Evolutionary conservation across 1,140 invertebrate species (phyloP).

Genomic region (Drosophila carrolli): DNA sequence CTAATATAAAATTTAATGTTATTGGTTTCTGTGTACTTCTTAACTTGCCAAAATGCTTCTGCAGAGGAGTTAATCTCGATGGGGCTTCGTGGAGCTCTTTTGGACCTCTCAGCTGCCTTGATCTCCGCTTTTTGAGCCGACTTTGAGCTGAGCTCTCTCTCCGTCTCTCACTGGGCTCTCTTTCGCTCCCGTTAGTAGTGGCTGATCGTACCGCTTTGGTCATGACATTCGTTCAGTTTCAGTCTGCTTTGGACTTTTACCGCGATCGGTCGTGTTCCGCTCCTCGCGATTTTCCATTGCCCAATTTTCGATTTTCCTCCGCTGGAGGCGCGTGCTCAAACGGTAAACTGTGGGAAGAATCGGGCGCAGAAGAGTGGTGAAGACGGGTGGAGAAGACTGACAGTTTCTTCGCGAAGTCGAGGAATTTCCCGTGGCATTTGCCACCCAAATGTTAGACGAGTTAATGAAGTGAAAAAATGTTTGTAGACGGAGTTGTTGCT

Average conservation of each 20-base stretch:
- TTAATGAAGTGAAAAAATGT: constrained; percentile 80
- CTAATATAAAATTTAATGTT: too few species aligned
- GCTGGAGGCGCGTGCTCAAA: constrained; percentile 50
- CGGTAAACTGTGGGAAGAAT: constrained; percentile 46
- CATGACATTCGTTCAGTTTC: constrained; percentile 79
- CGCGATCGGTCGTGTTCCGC: constrained; percentile 61
- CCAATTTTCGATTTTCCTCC: constrained; percentile 5
- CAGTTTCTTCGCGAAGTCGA: constrained; percentile 17
- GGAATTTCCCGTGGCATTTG: constrained; percentile 69
- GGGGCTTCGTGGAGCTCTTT: constrained; percentile 5
- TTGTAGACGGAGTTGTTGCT: constrained; percentile 44
- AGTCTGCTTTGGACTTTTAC: constrained; percentile 75
- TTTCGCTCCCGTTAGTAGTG: constrained; percentile 12
- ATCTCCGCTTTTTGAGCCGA: constrained; percentile 18
- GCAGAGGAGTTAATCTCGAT: constrained; percentile 25
- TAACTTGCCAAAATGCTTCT: constrained; percentile 15
- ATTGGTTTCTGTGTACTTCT: constrained; percentile 9
- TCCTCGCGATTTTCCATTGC: constrained; percentile 26
- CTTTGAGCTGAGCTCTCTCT: constrained; percentile 21
- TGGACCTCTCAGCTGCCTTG: constrained; percentile 28
- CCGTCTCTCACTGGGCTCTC: constrained; percentile 10
- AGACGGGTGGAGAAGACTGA: constrained; percentile 16
- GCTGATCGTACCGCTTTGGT: constrained; percentile 53
- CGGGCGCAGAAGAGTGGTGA: constrained; percentile 11
- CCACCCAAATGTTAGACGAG: constrained; percentile 68